These are phyloP conservation scores for Campopleginae sp. DNA, from an alignment of 2,888 invertebrate species.

Conservation along the genomic window DNA sequence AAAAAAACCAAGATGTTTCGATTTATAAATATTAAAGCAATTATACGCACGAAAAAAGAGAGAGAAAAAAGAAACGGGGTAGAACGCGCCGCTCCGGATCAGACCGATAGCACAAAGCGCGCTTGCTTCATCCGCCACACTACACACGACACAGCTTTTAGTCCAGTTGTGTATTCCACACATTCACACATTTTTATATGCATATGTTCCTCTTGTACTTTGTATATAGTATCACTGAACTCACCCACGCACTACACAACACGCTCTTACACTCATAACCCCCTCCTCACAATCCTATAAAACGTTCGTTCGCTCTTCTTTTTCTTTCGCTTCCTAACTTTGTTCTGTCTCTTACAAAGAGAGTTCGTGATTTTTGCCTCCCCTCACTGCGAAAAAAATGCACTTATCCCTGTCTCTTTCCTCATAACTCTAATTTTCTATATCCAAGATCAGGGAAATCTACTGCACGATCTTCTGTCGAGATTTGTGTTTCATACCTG, in stretches of 20 bases:
- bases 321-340: slow-evolving; percentile 11
- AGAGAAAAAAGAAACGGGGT: slow-evolving; percentile 21
- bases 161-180: slow-evolving; percentile 16
- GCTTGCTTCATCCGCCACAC: slow-evolving; percentile 54
- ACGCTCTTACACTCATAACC: slow-evolving; percentile 34
- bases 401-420: neutral
- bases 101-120: slow-evolving; percentile 61
- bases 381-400: slow-evolving; percentile 16
- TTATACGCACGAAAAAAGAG: neutral
- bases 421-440: neutral
- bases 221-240: slow-evolving; percentile 52
- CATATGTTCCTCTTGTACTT: slow-evolving; percentile 22
- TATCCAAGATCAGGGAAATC: neutral
- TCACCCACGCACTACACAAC: slow-evolving; percentile 53
- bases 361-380: slow-evolving; percentile 37
- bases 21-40: slow-evolving; percentile 1
- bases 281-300: slow-evolving; percentile 20
- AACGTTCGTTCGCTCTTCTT: slow-evolving; percentile 18
- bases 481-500: neutral
- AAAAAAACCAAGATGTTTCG: neutral
- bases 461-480: neutral
- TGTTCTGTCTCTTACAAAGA: slow-evolving; percentile 17
- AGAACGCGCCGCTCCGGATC: slow-evolving; percentile 38
- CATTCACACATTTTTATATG: neutral
- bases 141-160: slow-evolving; percentile 37